Base-by-base conservation (phyloP, 2,113 vertebrate genomes). In the Otocyon megalotis region DNA sequence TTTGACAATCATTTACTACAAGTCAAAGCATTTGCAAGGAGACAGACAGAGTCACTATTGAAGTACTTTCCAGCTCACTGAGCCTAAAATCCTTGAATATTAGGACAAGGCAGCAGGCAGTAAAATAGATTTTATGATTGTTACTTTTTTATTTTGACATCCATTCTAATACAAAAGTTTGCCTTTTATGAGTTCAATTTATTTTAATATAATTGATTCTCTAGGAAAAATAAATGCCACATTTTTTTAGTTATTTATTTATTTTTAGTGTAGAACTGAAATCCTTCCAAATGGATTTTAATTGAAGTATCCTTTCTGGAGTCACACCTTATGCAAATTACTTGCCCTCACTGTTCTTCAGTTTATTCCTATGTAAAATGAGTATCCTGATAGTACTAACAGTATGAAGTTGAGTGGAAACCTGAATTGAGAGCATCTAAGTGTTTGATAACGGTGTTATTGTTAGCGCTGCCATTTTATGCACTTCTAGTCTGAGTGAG, bases 161-260 rank as follows among this genome's bases (percentile, higher is more conserved):
- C 79, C 5, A 35, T 82, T 90, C 69, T 48, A 93, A 54, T 94
- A 15, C 65, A 65, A 28, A 79, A 80, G 56, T 56, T 77, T 90
- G 1, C 56, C 50, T 69, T 81, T 69, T 93, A 35, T 77, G 17
- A 67, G 8, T 83, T 97, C 35, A 65, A 10, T 60, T 92, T 84
- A 88, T 88, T 54, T 96, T 85, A 35, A 63, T 94, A 84, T 84
- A 84, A 77, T 88, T 90, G 81, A 32, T 77, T 91, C n/a, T 56
- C 24, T 69, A 37, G 4, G 37, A 85, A 95, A 88, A 63, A 90
- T 65, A 72, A 63, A 56, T 69, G 32, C 43, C 20, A 50, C 12
- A 0, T 69, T 28, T 48, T 20, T 32, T 50, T 91, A 37, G 6
- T 43, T 43, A 43, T 43, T 43, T 43, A 5, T 43, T 43, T 43